Evolutionary conservation across 53 echinoderm and acorn worm genomes (phyloP), one percentile per base, ranked within the genome.

Genomic region (Luidia sarsii): DNA sequence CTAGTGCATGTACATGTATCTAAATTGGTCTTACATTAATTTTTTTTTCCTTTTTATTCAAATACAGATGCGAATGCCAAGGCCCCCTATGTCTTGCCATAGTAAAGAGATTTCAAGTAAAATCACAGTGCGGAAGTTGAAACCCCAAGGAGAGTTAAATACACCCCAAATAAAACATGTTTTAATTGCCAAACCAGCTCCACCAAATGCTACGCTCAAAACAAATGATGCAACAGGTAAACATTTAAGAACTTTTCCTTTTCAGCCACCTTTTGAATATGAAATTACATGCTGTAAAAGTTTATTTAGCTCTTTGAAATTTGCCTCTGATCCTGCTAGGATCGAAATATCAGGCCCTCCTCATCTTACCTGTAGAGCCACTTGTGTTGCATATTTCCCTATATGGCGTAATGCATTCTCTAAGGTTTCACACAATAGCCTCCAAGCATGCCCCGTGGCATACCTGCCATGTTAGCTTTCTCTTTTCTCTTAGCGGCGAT

Each of bases 101-200:
- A 68, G 73, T 14, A 68, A 70, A 23, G 50, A 64, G 24, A 66
- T 57, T 19, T 66, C 57, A 14, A 83, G 59, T 10, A 91, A 67
- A 64, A 84, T 94, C 68, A 86, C 82, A 33, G 97, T 97, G 33
- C 79, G 94, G 9, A 97, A 94, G 71, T 83, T 90, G 67, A 94
- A 97, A 64, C 91, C 97, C 18, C 88, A 91, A 69, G 86, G 81
- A 37, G 93, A 97, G 50, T 62, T 94, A 31, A 89, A 91, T 79
- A 83, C 83, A 66, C 93, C 89, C 34, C 88, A 88, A 65, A 83
- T 68, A 16, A 94, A 79, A 62, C 79, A 72, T 10, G 89, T 97
- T 29, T 64, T 94, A 19, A 88, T 97, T 33, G 97, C 97, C 23
- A 94, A 94, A 77, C 97, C 97, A 41, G 97, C 97, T 20, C 93